Conservation (phyloP, 2,797 vertebrate species). For the Sus cebifrons region DNA sequence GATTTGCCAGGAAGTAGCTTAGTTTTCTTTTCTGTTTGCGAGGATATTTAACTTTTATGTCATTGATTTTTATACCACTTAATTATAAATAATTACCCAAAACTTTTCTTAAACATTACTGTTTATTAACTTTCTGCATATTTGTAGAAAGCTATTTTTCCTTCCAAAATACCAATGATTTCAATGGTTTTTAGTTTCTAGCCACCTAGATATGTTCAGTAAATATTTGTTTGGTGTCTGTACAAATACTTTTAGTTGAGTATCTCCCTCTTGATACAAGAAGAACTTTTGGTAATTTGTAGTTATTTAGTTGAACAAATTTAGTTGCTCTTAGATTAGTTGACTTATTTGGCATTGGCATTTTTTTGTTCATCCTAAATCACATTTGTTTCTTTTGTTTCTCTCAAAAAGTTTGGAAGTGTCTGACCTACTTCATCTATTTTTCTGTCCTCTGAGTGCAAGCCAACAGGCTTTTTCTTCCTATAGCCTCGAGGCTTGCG, state of each 20-base stretch:
- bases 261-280: background rate
- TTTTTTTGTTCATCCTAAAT: background rate
- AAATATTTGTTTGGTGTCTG: background rate
- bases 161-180: background rate
- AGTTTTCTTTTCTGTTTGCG: constrained; percentile 13
- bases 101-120: background rate
- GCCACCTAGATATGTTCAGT: background rate
- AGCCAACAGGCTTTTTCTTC: background rate
- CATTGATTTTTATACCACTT: background rate
- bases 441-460: background rate
- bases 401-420: background rate
- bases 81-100: constrained; percentile 43
- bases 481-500: background rate
- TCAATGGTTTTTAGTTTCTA: background rate
- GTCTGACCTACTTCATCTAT: background rate
- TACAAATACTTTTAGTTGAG: background rate
- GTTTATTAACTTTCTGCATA: background rate
- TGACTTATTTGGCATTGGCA: background rate
- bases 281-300: background rate
- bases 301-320: background rate
- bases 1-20: constrained; percentile 4
- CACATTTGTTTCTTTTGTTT: background rate
- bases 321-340: background rate
- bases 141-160: constrained; percentile 17
- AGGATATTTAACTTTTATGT: background rate